Percentiles rank a stretch among this genome's conserved stretches.
Evolutionary conservation across 2,797 vertebrate genomes (phyloP).

Genomic region (Lagocephalus sceleratus): DNA sequence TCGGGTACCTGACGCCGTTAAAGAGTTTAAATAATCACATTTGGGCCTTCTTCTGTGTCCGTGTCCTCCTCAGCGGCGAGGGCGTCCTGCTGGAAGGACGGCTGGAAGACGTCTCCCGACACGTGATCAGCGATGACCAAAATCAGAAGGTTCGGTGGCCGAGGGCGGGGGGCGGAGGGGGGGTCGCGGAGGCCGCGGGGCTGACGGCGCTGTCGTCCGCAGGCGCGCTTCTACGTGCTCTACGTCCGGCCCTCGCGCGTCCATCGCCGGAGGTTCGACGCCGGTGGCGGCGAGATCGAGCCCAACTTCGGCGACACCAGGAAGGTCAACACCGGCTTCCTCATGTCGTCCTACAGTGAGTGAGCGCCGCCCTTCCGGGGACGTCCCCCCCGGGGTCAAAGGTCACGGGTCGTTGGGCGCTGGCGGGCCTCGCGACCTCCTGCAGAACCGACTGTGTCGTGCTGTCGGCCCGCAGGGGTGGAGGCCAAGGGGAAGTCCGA

Average conservation of each 20-base stretch:
- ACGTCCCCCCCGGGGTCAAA: no score
- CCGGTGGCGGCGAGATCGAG: slow-evolving; percentile 81
- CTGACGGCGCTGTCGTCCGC: slow-evolving; percentile 5
- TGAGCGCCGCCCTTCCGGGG: slow-evolving; percentile 11
- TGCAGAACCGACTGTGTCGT: neutral
- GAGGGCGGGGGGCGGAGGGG: no score
- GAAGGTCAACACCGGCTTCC: slow-evolving; percentile 87
- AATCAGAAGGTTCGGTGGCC: slow-evolving; percentile 83
- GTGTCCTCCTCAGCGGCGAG: slow-evolving; percentile 62
- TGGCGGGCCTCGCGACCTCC: no score
- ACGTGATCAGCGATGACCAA: slow-evolving; percentile 71
- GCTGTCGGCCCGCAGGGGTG: slow-evolving; percentile 67
- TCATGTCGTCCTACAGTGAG: slow-evolving; percentile 90
- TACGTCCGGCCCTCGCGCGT: slow-evolving; percentile 77
- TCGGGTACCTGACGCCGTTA: no score
- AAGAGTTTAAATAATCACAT: no score
- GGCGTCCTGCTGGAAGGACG: slow-evolving; percentile 83
- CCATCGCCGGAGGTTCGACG: slow-evolving; percentile 83
- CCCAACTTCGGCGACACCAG: slow-evolving; percentile 85
- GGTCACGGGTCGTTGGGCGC: no score
- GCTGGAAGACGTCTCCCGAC: slow-evolving; percentile 82
- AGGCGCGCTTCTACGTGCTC: slow-evolving; percentile 81
- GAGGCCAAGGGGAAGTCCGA: slow-evolving; percentile 84
- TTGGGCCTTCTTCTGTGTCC: neutral
- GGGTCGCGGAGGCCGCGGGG: no score